A percentile compares a stretch with the other conserved stretches of the same genome.
Evolutionary conservation across 2,888 invertebrate species (phyloP).

Genomic region (Zele albiditarsus): DNA sequence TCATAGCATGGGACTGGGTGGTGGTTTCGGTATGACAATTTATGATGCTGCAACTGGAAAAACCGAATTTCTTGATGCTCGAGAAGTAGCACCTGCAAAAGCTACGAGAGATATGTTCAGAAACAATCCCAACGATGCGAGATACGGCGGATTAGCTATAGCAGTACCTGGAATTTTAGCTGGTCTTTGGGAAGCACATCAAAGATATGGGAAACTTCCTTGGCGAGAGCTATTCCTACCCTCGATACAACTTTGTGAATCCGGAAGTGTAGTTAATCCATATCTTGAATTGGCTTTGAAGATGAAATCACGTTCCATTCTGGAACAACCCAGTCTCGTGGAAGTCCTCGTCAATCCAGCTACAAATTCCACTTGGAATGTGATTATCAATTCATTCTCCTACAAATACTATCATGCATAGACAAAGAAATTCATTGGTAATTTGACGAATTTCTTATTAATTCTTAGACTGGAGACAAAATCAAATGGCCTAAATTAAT

Average conservation of each 20-base stretch:
- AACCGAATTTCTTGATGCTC: constrained; percentile 81
- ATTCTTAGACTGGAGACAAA: constrained; percentile 75
- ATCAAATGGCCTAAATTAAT: constrained; percentile 81
- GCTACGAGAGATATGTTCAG: constrained; percentile 82
- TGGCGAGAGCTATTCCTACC: constrained; percentile 89
- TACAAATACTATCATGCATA: background rate
- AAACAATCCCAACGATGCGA: constrained; percentile 65
- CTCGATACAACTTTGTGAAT: constrained; percentile 82
- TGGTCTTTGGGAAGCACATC: constrained; percentile 87
- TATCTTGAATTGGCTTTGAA: constrained; percentile 78
- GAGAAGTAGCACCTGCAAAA: constrained; percentile 84
- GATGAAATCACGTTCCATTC: constrained; percentile 74
- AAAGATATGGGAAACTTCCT: constrained; percentile 81
- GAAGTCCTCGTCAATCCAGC: constrained; percentile 69
- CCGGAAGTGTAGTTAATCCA: constrained; percentile 81
- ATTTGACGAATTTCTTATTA: background rate
- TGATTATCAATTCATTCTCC: constrained; percentile 49
- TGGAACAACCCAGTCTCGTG: constrained; percentile 77
- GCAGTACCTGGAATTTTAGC: constrained; percentile 93
- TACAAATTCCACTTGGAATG: constrained; percentile 63
- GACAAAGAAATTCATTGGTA: background rate
- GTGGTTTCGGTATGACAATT: constrained; percentile 90
- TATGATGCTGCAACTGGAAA: constrained; percentile 79
- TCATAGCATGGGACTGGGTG: constrained; percentile 87
- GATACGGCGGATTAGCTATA: constrained; percentile 79